Evolutionary conservation across 1,140 invertebrate species (phyloP).

Genomic region (Melipona quadrifasciata): DNA sequence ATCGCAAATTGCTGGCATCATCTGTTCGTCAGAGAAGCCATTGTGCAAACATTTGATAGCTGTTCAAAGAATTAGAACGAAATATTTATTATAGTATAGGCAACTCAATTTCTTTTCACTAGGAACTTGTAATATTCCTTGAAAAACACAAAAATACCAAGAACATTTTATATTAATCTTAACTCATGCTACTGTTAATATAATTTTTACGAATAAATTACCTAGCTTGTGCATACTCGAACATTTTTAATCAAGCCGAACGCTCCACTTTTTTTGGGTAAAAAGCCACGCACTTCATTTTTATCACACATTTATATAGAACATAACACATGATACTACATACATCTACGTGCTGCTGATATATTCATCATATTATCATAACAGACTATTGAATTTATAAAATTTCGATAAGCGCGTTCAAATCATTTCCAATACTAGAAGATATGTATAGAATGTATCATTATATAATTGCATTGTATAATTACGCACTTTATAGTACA

Average conservation of each 20-base stretch:
- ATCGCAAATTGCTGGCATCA: conserved; percentile 11
- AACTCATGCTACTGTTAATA: neutral
- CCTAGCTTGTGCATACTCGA: neutral
- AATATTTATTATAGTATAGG: conserved; percentile 19
- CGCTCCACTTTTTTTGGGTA: conserved; percentile 24
- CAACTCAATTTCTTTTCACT: neutral
- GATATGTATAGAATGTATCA: neutral
- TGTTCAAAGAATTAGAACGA: conserved; percentile 33
- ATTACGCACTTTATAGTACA: conserved; percentile 6
- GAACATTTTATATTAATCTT: neutral
- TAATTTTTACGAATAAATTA: neutral
- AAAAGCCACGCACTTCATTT: conserved; percentile 20
- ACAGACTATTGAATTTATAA: conserved; percentile 31
- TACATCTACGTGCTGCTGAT: neutral
- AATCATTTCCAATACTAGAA: conserved; percentile 35
- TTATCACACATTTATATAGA: conserved; percentile 42
- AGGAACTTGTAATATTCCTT: neutral
- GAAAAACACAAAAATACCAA: neutral
- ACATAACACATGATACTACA: neutral
- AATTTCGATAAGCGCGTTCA: conserved; percentile 33
- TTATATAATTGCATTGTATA: conserved; percentile 45
- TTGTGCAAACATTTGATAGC: conserved; percentile 29
- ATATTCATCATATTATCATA: neutral
- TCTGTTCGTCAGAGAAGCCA: conserved; percentile 35
- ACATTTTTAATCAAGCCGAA: neutral